Evolutionary conservation across 1,140 invertebrate species (phyloP).

Genomic region (Drosophila pseudoobscura): DNA sequence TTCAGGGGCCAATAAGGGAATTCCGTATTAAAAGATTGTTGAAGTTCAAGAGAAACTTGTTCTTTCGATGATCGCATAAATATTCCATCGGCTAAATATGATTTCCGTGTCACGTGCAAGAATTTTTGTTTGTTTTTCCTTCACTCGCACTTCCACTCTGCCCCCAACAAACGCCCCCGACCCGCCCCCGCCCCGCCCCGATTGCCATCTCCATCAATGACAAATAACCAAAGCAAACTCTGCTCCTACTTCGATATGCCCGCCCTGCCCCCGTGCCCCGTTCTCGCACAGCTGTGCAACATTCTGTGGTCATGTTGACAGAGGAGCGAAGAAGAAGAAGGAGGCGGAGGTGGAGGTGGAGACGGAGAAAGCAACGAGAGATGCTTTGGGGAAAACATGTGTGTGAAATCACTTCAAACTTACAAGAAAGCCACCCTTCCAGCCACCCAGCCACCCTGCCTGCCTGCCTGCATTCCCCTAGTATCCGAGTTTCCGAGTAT

Average conservation of each 20-base stretch:
- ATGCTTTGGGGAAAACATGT: slow-evolving; percentile 63
- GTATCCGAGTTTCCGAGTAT: slow-evolving; percentile 25
- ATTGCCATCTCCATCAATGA: slow-evolving; percentile 48
- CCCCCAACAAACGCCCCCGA: not conserved
- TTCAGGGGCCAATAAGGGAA: not conserved
- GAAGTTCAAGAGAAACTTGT: not conserved
- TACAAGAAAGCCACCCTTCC: slow-evolving; percentile 7
- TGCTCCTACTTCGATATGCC: slow-evolving; percentile 22
- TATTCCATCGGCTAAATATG: slow-evolving; percentile 35
- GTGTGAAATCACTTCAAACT: slow-evolving; percentile 76
- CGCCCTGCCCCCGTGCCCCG: not conserved
- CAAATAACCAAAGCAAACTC: slow-evolving; percentile 65
- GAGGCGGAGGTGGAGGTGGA: too few species aligned
- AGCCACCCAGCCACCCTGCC: slow-evolving; percentile 6
- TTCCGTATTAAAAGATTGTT: slow-evolving; percentile 1
- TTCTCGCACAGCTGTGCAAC: slow-evolving; percentile 67
- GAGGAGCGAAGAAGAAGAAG: slow-evolving; percentile 1
- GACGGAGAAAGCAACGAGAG: slow-evolving; percentile 5
- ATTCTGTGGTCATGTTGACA: slow-evolving; percentile 77
- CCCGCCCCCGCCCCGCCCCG: not conserved
- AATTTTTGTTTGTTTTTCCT: slow-evolving; percentile 35
- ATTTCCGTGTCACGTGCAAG: slow-evolving; percentile 45
- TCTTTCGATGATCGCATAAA: slow-evolving; percentile 25
- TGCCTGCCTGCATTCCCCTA: slow-evolving; percentile 21
- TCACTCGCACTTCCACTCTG: not conserved